These are phyloP conservation scores for Neolamprologus hecqui DNA, from an alignment of 2,113 vertebrate species.

Conservation along the genomic window DNA sequence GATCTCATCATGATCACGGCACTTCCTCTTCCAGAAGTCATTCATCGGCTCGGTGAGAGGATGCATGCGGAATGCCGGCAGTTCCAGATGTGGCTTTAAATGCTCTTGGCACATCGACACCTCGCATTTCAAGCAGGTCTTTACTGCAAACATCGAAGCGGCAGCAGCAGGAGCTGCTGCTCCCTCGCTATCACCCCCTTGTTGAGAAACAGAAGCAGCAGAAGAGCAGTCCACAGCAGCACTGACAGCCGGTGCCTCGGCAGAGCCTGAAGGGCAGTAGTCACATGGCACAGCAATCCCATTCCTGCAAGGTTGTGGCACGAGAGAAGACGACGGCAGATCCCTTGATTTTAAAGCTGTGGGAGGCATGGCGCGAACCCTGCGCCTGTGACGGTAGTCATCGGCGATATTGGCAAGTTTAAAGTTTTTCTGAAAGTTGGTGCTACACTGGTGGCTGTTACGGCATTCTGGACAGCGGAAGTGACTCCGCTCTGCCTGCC, in stretches of 20 bases:
- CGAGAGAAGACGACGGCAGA: background rate
- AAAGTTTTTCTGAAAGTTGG: slow-evolving; percentile 66
- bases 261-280: slow-evolving; percentile 43
- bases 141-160: slow-evolving; percentile 34
- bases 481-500: slow-evolving; percentile 27
- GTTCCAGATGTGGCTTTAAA: slow-evolving; percentile 65
- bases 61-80: slow-evolving; percentile 68
- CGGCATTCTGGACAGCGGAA: slow-evolving; percentile 73
- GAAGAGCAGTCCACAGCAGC: background rate
- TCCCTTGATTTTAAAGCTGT: background rate
- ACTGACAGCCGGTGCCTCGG: background rate
- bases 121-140: slow-evolving; percentile 74
- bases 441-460: slow-evolving; percentile 29
- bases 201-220: background rate
- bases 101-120: slow-evolving; percentile 74
- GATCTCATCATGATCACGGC: slow-evolving; percentile 65
- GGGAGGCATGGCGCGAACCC: background rate
- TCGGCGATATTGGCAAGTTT: slow-evolving; percentile 71
- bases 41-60: slow-evolving; percentile 59
- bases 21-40: slow-evolving; percentile 67
- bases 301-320: background rate
- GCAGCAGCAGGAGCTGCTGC: background rate
- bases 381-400: slow-evolving; percentile 37
- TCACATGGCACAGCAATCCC: slow-evolving; percentile 47
- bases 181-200: background rate